These are phyloP conservation scores for Scomber japonicus DNA, from an alignment of 2,113 vertebrate species.

Conservation along the genomic window DNA sequence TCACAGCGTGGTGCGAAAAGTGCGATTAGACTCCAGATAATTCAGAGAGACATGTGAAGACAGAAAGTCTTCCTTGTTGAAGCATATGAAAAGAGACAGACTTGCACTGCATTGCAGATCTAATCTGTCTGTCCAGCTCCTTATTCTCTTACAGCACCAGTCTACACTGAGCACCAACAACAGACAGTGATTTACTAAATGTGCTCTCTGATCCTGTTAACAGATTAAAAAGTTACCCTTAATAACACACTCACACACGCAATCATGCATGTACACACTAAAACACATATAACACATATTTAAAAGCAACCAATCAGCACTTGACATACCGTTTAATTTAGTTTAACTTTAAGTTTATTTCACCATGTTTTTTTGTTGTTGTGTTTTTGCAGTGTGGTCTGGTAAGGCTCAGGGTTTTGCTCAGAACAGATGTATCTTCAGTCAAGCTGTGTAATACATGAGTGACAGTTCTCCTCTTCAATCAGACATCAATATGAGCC, in stretches of 20 bases:
- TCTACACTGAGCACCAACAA: conserved; percentile 14
- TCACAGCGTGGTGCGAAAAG: conserved; percentile 17
- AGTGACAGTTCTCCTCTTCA: conserved; percentile 47
- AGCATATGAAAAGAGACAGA: conserved; percentile 34
- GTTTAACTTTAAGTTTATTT: no score
- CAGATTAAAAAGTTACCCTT: conserved; percentile 39
- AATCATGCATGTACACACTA: not conserved
- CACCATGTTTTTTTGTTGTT: no score
- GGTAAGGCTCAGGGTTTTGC: not conserved
- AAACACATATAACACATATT: conserved; percentile 2
- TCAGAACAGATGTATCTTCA: conserved; percentile 14
- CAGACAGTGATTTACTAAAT: conserved; percentile 46
- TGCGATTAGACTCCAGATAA: conserved; percentile 2
- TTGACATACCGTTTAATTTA: no score
- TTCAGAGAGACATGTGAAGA: conserved; percentile 12
- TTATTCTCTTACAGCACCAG: conserved; percentile 22
- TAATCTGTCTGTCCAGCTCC: conserved; percentile 38
- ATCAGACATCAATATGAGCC: conserved; percentile 10
- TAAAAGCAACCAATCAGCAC: conserved; percentile 8
- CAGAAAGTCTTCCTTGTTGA: conserved; percentile 3
- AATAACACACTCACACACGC: conserved; percentile 28
- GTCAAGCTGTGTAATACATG: conserved; percentile 23
- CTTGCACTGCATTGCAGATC: conserved; percentile 48
- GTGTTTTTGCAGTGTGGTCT: no score
- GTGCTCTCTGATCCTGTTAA: conserved; percentile 38